Evolutionary conservation across 1,140 invertebrate species (phyloP).

Genomic region (Vanessa tameamea): DNA sequence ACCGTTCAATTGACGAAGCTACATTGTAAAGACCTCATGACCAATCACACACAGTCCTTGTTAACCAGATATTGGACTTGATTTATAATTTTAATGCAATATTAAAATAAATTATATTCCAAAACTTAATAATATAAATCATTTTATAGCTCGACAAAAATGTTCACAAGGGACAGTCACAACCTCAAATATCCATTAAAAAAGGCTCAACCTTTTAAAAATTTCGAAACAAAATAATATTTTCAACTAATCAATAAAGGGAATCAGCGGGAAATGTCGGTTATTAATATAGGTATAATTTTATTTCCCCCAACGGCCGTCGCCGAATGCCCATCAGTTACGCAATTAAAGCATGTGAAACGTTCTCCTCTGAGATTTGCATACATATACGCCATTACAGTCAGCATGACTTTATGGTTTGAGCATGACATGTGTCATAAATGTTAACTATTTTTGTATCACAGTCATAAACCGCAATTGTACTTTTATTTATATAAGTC

Average conservation of each 20-base stretch:
- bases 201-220: too few relatives aligned
- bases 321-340: constrained; percentile 52
- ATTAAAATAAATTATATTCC: too few relatives aligned
- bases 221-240: not conserved
- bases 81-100: too few relatives aligned
- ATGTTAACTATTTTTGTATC: constrained; percentile 31
- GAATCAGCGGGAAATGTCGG: constrained; percentile 13
- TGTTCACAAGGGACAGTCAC: too few relatives aligned
- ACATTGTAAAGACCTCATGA: too few relatives aligned
- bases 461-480: not conserved
- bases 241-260: constrained; percentile 4
- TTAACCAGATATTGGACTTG: too few relatives aligned
- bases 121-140: too few relatives aligned
- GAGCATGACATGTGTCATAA: constrained; percentile 30
- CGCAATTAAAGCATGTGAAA: constrained; percentile 60
- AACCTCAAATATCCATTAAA: too few relatives aligned
- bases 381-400: constrained; percentile 68
- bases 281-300: constrained; percentile 38
- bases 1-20: too few relatives aligned
- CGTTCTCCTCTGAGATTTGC: constrained; percentile 64
- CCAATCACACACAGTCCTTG: too few relatives aligned
- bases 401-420: constrained; percentile 46
- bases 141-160: too few relatives aligned
- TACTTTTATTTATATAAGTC: not conserved
- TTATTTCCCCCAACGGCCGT: constrained; percentile 20